Conservation (phyloP, 2,888 invertebrate genomes). For the Hybos culiciformis region DNA sequence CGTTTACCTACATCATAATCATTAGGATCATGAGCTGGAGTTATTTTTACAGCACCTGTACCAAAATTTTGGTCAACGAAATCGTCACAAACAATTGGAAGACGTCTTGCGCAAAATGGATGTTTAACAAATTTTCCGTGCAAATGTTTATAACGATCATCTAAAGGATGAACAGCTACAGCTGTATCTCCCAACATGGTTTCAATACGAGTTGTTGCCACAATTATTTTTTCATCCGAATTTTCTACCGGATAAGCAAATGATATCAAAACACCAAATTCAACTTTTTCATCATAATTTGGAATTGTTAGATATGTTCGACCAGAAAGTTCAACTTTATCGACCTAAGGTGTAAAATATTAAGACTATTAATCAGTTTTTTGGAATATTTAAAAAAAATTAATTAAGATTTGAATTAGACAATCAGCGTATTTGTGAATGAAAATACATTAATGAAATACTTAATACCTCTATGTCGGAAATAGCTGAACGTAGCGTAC, state of each 20-base stretch:
- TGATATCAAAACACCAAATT: slow-evolving; percentile 82
- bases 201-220: slow-evolving; percentile 96
- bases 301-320: slow-evolving; percentile 78
- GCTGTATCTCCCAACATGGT: slow-evolving; percentile 98
- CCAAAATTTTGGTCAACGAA: slow-evolving; percentile 94
- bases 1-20: slow-evolving; percentile 93
- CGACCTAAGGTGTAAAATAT: no score
- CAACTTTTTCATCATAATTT: slow-evolving; percentile 53
- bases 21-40: slow-evolving; percentile 93
- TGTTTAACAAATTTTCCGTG: slow-evolving; percentile 74
- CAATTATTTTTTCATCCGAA: slow-evolving; percentile 64
- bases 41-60: slow-evolving; percentile 97
- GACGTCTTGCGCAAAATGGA: slow-evolving; percentile 69
- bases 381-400: no score
- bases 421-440: no score
- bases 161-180: slow-evolving; percentile 93
- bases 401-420: no score
- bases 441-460: no score
- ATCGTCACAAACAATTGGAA: slow-evolving; percentile 84
- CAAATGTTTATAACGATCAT: slow-evolving; percentile 66
- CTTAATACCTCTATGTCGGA: slow-evolving; percentile 99
- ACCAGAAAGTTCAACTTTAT: slow-evolving; percentile 80
- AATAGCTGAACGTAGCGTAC: slow-evolving; percentile 89
- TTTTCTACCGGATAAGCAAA: slow-evolving; percentile 74
- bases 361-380: no score